Base-by-base conservation (phyloP, 2,797 vertebrate species). In the Gymnothorax javanicus region DNA sequence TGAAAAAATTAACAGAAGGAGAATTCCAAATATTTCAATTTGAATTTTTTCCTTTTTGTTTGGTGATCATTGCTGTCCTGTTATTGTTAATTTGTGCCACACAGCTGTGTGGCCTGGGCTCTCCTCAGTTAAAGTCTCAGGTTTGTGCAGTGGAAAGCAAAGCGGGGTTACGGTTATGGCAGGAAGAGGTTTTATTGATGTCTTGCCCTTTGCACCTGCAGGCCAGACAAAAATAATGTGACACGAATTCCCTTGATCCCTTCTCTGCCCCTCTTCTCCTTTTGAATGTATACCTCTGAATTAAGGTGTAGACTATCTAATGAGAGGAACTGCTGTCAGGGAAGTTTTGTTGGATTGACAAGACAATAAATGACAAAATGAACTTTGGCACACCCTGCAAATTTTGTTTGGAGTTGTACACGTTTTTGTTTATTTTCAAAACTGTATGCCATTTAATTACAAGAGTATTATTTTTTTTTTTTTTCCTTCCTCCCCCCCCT, bases 311-410 rank as follows among this genome's bases (percentile, higher is more conserved):
- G 82, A 90, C 84, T 87, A 87, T 69, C 54, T 50, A 84, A 85
- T 86, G 77, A 86, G 57, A 88, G 75, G 89, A 88, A 90, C 91
- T 92, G 92, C 92, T 91, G 92, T 88, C 83, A 67, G 27, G 82
- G 57, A 73, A 86, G 86, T 87, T 82, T 85, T 64, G 52, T 9
- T 87, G 54, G 73, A 59, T 67, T 7, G 59, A 88, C 11, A 71
- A 84, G 75, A 69, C 85, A 89, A 88, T 88, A 91, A 91, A 92
- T 90, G 90, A 89, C 33, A 50, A 82, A 43, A 43, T 43, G 33
- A 43, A 57, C 75, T 56, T 85, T 64, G 43, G 64, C 62, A 85
- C 54, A 73, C 25, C 77, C 79, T 85, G 77, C 77, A 25, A 12
- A 71, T 52, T 85, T 50, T 82, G 50, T 73, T 23, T 85, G 84